Conservation (phyloP, 2,113 vertebrate species). For the Ahaetulla prasina region DNA sequence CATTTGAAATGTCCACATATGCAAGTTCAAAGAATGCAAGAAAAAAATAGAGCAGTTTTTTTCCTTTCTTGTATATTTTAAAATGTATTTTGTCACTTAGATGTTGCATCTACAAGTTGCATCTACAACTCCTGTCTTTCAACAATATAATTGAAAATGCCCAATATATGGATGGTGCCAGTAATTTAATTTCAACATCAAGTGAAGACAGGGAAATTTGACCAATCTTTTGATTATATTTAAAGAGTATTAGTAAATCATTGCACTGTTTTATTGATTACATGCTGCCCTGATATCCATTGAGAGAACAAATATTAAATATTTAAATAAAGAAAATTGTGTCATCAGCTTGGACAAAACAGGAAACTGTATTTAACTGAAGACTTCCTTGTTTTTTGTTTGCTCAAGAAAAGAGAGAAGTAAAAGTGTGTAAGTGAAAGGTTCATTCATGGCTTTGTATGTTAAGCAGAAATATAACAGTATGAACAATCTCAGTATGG, state of each 20-base stretch:
- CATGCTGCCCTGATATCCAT: neutral
- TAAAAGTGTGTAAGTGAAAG: neutral
- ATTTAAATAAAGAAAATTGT: neutral
- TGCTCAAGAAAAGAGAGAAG: neutral
- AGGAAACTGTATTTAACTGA: neutral
- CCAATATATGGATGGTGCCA: neutral
- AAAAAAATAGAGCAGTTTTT: neutral
- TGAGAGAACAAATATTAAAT: neutral
- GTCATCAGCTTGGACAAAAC: neutral
- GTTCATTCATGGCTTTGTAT: neutral
- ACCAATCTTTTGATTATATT: neutral
- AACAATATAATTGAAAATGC: neutral
- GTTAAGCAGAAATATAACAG: neutral
- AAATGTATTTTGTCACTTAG: neutral
- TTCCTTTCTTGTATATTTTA: neutral
- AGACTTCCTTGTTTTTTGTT: neutral
- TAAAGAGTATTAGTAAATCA: neutral
- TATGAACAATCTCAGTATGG: neutral
- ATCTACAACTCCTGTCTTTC: neutral
- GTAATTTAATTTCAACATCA: neutral
- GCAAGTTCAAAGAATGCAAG: neutral
- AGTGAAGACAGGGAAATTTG: neutral
- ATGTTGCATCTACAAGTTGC: neutral
- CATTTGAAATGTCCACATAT: neutral
- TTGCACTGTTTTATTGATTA: neutral